Conservation (phyloP, 1,140 invertebrate genomes). For the Hycleus cichorii region DNA sequence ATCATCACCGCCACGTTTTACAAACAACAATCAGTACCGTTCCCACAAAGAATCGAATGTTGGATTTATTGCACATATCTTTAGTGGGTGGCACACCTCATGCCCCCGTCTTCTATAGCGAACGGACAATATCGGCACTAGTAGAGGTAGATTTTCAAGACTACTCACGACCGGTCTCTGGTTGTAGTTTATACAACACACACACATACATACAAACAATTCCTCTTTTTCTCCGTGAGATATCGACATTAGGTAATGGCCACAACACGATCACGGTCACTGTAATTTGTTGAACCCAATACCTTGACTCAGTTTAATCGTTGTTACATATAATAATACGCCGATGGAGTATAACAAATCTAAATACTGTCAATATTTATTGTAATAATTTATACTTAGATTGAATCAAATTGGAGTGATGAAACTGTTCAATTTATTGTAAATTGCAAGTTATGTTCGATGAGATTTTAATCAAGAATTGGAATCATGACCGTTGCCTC, state of each 20-base stretch:
- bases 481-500: conserved; percentile 18
- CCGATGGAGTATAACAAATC: too few species aligned
- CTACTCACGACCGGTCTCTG: conserved; percentile 23
- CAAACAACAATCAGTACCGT: conserved; percentile 16
- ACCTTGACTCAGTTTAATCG: conserved; percentile 26
- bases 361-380: too few species aligned
- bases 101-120: conserved; percentile 17
- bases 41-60: conserved; percentile 28
- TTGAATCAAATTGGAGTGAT: too few species aligned
- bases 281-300: conserved; percentile 36
- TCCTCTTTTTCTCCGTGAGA: conserved; percentile 27
- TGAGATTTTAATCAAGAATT: conserved; percentile 11
- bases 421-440: too few species aligned
- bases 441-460: too few species aligned
- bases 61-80: conserved; percentile 36
- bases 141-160: conserved; percentile 1
- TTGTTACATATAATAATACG: conserved; percentile 24
- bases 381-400: too few species aligned
- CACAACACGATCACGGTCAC: conserved; percentile 34
- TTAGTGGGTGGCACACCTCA: conserved; percentile 34
- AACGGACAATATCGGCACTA: conserved; percentile 1
- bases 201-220: too few species aligned
- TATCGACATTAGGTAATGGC: conserved; percentile 34
- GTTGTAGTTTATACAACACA: not conserved
- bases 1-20: not conserved